Percentiles rank a stretch among this genome's conserved stretches.
Evolutionary conservation across 2,113 vertebrate species (phyloP).

Genomic region (Aleadryas rufinucha): DNA sequence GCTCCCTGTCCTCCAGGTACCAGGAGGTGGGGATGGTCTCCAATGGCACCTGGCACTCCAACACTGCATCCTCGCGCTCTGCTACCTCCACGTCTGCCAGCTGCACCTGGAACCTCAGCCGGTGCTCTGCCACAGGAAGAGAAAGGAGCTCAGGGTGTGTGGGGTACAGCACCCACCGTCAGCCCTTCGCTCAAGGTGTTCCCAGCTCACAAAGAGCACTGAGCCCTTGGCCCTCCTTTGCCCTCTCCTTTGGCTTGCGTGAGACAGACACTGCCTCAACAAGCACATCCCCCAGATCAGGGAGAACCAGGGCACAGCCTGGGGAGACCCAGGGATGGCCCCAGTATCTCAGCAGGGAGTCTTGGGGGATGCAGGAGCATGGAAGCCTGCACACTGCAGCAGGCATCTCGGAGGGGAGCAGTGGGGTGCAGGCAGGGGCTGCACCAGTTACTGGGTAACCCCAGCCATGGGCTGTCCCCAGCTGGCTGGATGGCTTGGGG

Average conservation of each 20-base stretch:
- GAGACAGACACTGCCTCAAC: rapidly evolving
- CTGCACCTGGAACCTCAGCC: slow-evolving; percentile 86
- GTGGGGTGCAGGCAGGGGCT: background rate
- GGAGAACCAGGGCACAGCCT: background rate
- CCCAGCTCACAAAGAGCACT: background rate
- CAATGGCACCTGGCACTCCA: slow-evolving; percentile 95
- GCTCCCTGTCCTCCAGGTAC: slow-evolving; percentile 92
- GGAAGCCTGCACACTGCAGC: rapidly evolving
- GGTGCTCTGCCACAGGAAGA: slow-evolving; percentile 78
- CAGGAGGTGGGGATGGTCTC: slow-evolving; percentile 89
- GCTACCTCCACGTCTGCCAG: slow-evolving; percentile 89
- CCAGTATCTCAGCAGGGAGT: background rate
- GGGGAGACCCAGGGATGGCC: background rate
- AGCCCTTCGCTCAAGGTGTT: rapidly evolving
- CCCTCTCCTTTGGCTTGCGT: rapidly evolving
- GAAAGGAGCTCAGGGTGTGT: rapidly evolving
- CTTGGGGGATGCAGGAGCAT: background rate
- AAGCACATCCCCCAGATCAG: background rate
- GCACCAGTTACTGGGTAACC: background rate
- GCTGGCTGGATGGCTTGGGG: background rate
- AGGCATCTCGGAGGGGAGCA: background rate
- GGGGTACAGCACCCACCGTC: background rate
- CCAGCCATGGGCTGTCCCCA: background rate
- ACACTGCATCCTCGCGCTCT: slow-evolving; percentile 85
- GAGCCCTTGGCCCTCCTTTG: background rate